A percentile compares a stretch with the other conserved stretches of the same genome.
These are phyloP conservation scores for Zaprionus kolodkinae DNA, from an alignment of 1,140 invertebrate species.

Conservation along the genomic window DNA sequence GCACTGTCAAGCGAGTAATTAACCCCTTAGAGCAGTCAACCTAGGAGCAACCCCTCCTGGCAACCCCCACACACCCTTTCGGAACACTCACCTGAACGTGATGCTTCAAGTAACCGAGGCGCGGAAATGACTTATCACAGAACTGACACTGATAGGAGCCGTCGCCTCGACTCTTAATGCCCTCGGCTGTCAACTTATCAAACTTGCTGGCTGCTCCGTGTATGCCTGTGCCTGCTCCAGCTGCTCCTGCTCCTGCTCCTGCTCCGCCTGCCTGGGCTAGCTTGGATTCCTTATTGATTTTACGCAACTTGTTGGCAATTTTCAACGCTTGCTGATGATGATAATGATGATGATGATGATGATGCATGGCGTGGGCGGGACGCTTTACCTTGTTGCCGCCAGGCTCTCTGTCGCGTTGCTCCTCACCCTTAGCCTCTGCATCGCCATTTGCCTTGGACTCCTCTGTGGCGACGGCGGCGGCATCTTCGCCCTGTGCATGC, in stretches of 20 bases:
- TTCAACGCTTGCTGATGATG: constrained; percentile 77
- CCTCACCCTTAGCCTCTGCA: background rate
- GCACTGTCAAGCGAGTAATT: constrained; percentile 44
- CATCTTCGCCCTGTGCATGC: constrained; percentile 20
- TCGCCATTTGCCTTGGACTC: constrained; percentile 8
- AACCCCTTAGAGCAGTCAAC: constrained; percentile 19
- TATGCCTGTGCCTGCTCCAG: constrained; percentile 27
- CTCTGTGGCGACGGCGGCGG: background rate
- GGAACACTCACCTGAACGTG: constrained; percentile 93
- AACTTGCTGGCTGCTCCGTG: constrained; percentile 64
- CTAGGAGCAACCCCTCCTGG: too few species aligned
- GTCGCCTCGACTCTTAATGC: constrained; percentile 80
- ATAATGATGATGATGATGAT: constrained; percentile 75
- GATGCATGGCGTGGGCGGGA: constrained; percentile 57
- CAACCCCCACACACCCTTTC: too few species aligned
- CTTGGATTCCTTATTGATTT: constrained; percentile 82
- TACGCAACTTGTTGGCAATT: constrained; percentile 79
- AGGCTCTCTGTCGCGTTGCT: constrained; percentile 27
- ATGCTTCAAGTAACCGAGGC: constrained; percentile 94
- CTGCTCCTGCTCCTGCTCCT: constrained; percentile 14
- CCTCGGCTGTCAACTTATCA: constrained; percentile 84
- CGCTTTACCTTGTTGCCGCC: constrained; percentile 50
- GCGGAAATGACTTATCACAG: constrained; percentile 95
- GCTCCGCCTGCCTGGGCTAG: background rate
- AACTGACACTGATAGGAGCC: constrained; percentile 94